A percentile compares a stretch with the other conserved stretches of the same genome.
Conservation (phyloP, 2,797 vertebrate genomes). For the Pangasius sanitwongsei region DNA sequence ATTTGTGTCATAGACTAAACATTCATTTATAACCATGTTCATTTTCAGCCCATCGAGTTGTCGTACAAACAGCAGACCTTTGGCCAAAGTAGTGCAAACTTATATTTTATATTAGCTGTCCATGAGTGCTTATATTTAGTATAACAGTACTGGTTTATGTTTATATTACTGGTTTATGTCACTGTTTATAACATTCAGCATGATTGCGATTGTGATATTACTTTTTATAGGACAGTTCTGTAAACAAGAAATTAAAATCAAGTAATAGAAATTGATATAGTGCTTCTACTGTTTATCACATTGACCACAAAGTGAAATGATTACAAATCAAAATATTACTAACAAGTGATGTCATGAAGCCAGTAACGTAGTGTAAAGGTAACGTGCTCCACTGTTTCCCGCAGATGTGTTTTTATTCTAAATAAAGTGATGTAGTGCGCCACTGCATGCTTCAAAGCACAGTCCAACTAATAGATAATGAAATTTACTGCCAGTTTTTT, state of each 20-base stretch:
- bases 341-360: not conserved
- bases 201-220: not conserved
- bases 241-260: too few relatives aligned
- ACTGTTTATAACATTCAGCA: not conserved
- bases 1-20: not conserved
- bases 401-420: not conserved
- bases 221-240: too few relatives aligned
- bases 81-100: not conserved
- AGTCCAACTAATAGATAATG: not conserved
- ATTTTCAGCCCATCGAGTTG: not conserved
- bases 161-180: not conserved
- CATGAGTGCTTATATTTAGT: not conserved
- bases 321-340: not conserved
- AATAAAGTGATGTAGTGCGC: not conserved
- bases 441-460: not conserved
- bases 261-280: not conserved
- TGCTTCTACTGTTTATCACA: not conserved
- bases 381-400: not conserved
- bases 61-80: not conserved
- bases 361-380: not conserved
- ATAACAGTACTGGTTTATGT: not conserved
- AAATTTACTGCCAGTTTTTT: not conserved
- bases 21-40: not conserved
- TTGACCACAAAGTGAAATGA: not conserved
- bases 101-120: not conserved